Evolutionary conservation across 1,140 invertebrate genomes (phyloP), one percentile per base, ranked within the genome.

Genomic region (Ooceraea biroi): DNA sequence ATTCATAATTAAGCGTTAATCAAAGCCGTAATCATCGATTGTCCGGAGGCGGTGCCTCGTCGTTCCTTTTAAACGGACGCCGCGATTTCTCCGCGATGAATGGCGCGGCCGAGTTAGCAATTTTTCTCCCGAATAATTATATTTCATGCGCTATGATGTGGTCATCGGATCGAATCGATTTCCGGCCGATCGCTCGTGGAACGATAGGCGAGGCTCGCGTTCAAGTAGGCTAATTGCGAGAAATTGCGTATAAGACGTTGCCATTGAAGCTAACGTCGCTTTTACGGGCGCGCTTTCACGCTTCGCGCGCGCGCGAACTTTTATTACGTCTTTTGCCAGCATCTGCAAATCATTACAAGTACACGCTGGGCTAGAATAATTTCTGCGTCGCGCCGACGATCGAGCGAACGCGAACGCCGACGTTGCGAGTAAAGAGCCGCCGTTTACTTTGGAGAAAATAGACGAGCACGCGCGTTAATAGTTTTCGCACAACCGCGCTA

Each of bases 1-100:
- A 74, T 61, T 82, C 41, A 82, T 61, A 82, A 82, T 82, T 82
- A 74, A 82, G 44, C 44, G 5, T 30, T 82, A 60, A 82, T 74
- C n/a, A 69, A 69, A 80, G 44, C 22, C 57, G 80, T 52, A 57
- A 36, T 57, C 41, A 14, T 57, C 58, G 44, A 76, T 30, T 63
- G 44, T 50, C 65, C 65, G 60, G 30, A n/a, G 73, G 3, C 73
- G 11, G 76, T 22, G 30, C 52, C n/a, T n/a, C n/a, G 10, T 57
- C 65, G 22, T 44, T 78, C 7, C 14, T 27, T 52, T 19, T 36
- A 36, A 36, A 17, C 22, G 14, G 19, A 7, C 27, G 12, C 12
- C 17, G 46, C 60, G 73, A 55, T 71, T 30, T 80, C 30, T 50
- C 36, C 22, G 22, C 36, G 36, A 76, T 25, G 73, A 77, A 52